These are phyloP conservation scores for Mactromeris polynyma DNA, from an alignment of 2,888 invertebrate species.

Conservation along the genomic window DNA sequence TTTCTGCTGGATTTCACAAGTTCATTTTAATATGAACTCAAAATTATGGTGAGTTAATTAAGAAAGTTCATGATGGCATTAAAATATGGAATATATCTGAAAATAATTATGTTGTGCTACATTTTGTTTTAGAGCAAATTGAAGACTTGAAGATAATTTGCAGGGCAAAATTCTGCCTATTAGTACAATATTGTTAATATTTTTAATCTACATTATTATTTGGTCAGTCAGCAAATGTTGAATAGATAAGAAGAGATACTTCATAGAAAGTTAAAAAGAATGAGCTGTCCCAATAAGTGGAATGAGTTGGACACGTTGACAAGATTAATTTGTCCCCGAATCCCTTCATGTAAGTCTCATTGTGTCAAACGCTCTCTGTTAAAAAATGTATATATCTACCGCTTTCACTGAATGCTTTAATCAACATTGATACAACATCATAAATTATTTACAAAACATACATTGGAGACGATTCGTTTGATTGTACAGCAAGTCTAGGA, in stretches of 20 bases:
- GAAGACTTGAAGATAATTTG: too few relatives aligned
- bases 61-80: too few relatives aligned
- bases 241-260: not conserved
- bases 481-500: not conserved
- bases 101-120: too few relatives aligned
- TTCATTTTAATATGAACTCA: too few relatives aligned
- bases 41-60: too few relatives aligned
- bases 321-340: not conserved
- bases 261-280: not conserved
- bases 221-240: not conserved
- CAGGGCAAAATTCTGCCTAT: too few relatives aligned
- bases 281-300: not conserved
- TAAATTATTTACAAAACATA: not conserved
- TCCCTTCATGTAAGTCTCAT: not conserved
- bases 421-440: not conserved
- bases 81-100: too few relatives aligned
- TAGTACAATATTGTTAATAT: not conserved
- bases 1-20: too few relatives aligned
- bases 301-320: not conserved
- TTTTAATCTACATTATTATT: not conserved
- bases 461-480: not conserved
- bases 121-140: too few relatives aligned
- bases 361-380: not conserved
- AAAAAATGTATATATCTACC: too few relatives aligned
- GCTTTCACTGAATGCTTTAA: too few relatives aligned